Base-by-base conservation (phyloP, 2,113 vertebrate species). In the Alaudala cheleensis region DNA sequence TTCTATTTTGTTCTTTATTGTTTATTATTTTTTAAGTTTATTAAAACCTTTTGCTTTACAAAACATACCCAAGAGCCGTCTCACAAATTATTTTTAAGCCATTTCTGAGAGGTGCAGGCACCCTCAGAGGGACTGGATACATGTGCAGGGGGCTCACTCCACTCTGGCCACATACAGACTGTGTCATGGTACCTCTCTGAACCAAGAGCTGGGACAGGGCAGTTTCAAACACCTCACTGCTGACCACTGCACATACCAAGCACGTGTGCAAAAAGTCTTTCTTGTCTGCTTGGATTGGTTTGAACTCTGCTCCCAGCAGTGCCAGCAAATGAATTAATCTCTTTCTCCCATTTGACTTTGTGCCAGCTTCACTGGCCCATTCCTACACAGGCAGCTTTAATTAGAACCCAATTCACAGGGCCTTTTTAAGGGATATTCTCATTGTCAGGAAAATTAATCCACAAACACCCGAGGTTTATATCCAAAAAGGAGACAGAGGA, bases 171-270 rank as follows among this genome's bases (percentile, higher is more conserved):
- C 10, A 10, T 37, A 37, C 37, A 37, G 37, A 37, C 37, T 37
- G 37, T 37, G 37, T 37, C 37, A 37, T 37, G 37, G 37, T 33
- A 33, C 79, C 72, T 85, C 91, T 84, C 47, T 79, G 70, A 80
- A 28, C 69, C 80, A 39, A 70, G 94, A 95, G 61, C 51, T 70
- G 92, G 94, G 93, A 79, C 94, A 96, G 56, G 11, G 67, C 53
- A 54, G 44, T 51, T 73, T 81, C 91, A 86, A 95, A 88, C 60
- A 78, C 92, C 96, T 96, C 42, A 8, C 88, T 96, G 70, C 83
- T 89, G 95, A 73, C 58, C 82, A 6, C 81, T 94, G 77, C 5
- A 83, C 66, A 69, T 17, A 65, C 92, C 66, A 81, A 92, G 69
- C 42, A 51, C 56, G 64, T 26, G 12, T 71, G 92, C 37, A 93